phyloP scores from a whole-genome alignment of 2,888 invertebrate genomes.

The Ctena decussata region DNA sequence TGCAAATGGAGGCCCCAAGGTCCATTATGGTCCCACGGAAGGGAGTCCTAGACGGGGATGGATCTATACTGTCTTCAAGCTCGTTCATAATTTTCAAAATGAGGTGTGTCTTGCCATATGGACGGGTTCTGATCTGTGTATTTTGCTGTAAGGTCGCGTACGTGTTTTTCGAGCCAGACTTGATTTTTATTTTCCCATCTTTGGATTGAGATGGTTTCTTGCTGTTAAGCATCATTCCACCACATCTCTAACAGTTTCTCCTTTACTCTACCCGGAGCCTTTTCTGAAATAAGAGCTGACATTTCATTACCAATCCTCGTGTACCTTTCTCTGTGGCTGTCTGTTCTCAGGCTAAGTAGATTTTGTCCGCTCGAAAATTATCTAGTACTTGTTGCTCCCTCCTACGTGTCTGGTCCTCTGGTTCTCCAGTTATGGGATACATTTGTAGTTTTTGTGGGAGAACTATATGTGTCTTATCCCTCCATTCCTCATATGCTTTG shows the following conservation, averaged over 20 bases:
- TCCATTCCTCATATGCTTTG: slow-evolving; percentile 8
- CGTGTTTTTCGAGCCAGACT: not conserved
- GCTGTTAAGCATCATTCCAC: not conserved
- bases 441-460: not conserved
- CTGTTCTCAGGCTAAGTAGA: not conserved
- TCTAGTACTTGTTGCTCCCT: not conserved
- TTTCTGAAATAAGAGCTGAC: not conserved
- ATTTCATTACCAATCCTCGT: not conserved
- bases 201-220: not conserved
- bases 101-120: too few species aligned
- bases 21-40: too few species aligned
- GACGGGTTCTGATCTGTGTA: not conserved
- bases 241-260: not conserved
- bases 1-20: too few species aligned
- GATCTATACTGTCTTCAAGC: too few species aligned
- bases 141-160: not conserved
- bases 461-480: not conserved
- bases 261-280: not conserved
- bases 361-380: not conserved
- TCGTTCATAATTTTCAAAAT: too few species aligned
- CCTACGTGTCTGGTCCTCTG: not conserved
- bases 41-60: too few species aligned
- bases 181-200: not conserved
- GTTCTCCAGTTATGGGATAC: slow-evolving; percentile 2
- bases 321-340: not conserved